Percentiles rank a stretch among this genome's conserved stretches.
These are phyloP conservation scores for Papilio elwesi DNA, from an alignment of 2,888 invertebrate genomes.

Conservation along the genomic window DNA sequence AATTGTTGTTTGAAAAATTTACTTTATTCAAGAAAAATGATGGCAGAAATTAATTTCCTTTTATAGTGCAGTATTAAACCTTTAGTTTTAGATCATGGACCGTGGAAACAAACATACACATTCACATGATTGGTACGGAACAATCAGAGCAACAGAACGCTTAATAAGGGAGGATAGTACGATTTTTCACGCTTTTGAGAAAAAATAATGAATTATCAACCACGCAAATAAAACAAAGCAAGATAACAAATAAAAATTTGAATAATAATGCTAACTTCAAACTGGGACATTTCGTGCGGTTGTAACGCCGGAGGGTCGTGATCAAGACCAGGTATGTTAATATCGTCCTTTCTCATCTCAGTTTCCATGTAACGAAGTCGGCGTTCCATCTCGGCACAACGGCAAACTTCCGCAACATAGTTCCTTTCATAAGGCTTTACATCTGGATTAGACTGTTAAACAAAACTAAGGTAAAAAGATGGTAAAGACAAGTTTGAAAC, in stretches of 20 bases:
- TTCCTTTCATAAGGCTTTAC: slow-evolving; percentile 92
- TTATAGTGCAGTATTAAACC: background rate
- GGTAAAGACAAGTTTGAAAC: background rate
- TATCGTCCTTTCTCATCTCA: slow-evolving; percentile 89
- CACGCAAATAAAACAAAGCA: background rate
- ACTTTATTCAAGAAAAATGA: slow-evolving; percentile 6
- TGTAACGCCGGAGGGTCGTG: slow-evolving; percentile 86
- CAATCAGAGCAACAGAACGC: too few species aligned
- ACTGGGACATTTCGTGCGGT: slow-evolving; percentile 88
- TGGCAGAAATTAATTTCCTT: slow-evolving; percentile 6
- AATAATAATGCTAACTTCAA: slow-evolving; percentile 84
- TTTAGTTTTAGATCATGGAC: background rate
- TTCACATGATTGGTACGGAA: too few species aligned
- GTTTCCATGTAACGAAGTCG: slow-evolving; percentile 89
- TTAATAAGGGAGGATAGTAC: too few species aligned
- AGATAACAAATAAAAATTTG: slow-evolving; percentile 22
- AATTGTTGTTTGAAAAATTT: slow-evolving; percentile 5
- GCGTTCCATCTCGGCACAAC: slow-evolving; percentile 94
- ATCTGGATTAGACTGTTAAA: slow-evolving; percentile 70
- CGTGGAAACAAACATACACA: background rate
- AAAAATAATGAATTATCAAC: background rate
- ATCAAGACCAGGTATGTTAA: slow-evolving; percentile 85
- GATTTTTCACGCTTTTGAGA: too few species aligned
- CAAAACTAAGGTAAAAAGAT: background rate
- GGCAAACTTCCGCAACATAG: slow-evolving; percentile 91